Conservation (phyloP, 1,140 invertebrate species). For the Ostrea denselamellosa region DNA sequence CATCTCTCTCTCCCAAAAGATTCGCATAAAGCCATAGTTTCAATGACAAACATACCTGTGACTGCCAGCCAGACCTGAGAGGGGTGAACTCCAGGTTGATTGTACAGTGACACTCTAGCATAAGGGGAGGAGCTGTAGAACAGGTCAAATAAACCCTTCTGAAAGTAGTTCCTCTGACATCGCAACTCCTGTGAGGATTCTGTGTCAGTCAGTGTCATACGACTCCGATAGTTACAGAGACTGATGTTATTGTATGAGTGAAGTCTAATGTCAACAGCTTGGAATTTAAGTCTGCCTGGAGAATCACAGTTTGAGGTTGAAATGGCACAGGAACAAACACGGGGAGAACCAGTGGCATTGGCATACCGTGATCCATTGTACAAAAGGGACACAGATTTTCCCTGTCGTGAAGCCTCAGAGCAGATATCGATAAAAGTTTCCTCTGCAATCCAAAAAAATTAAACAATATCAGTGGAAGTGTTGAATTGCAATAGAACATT, state of each 20-base stretch:
- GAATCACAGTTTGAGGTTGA: conserved; percentile 54
- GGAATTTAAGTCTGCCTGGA: conserved; percentile 43
- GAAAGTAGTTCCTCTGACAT: conserved; percentile 50
- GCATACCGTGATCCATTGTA: conserved; percentile 48
- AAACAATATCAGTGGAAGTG: no score
- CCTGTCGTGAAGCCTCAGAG: conserved; percentile 44
- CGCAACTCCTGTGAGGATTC: conserved; percentile 12
- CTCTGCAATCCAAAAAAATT: conserved; percentile 48
- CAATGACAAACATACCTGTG: conserved; percentile 23
- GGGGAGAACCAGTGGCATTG: not conserved
- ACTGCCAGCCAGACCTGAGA: conserved; percentile 52
- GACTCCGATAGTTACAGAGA: conserved; percentile 49
- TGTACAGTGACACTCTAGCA: conserved; percentile 53
- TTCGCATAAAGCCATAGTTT: no score
- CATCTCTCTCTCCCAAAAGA: no score
- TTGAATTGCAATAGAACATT: no score
- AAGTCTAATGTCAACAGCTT: conserved; percentile 50
- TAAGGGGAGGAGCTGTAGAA: conserved; percentile 51
- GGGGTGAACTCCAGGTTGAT: conserved; percentile 48
- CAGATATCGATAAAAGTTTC: conserved; percentile 54
- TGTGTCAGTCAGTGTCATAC: conserved; percentile 49
- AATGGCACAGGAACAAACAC: conserved; percentile 51
- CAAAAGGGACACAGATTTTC: conserved; percentile 49
- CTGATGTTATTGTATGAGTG: conserved; percentile 50
- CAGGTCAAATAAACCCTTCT: conserved; percentile 43